Conservation (phyloP, 2,888 invertebrate genomes). For the Empis stercorea region DNA sequence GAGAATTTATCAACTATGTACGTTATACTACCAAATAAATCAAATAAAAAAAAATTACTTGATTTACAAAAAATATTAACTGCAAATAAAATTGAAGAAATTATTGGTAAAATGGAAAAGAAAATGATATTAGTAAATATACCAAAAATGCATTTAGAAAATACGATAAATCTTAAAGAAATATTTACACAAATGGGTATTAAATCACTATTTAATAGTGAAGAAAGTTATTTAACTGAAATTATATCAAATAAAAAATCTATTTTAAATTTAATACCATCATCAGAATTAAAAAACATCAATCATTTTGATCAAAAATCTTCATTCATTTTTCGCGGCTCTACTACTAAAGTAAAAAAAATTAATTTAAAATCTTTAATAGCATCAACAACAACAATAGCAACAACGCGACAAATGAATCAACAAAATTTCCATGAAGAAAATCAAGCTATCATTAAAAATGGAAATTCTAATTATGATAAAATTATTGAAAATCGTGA, state of each 20-base stretch:
- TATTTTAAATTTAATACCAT: not conserved
- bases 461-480: not conserved
- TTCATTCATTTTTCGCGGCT: too few species aligned
- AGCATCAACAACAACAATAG: too few species aligned
- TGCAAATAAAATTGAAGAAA: conserved; percentile 25
- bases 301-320: not conserved
- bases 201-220: conserved; percentile 44
- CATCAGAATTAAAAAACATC: not conserved
- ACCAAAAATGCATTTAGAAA: conserved; percentile 56
- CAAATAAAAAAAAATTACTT: conserved; percentile 34
- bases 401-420: too few species aligned
- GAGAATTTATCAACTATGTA: conserved; percentile 45
- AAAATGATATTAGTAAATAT: conserved; percentile 40
- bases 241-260: not conserved
- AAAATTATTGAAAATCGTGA: not conserved
- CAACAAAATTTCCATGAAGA: not conserved
- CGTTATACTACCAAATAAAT: conserved; percentile 42
- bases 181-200: conserved; percentile 45
- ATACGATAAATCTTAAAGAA: conserved; percentile 40
- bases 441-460: not conserved
- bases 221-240: conserved; percentile 43
- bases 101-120: conserved; percentile 17
- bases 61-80: conserved; percentile 35
- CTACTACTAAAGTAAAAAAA: not conserved
- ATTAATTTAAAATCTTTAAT: not conserved